Base-by-base conservation (phyloP, 2,888 invertebrate genomes). In the Hydrotaea cyrtoneurina region DNA sequence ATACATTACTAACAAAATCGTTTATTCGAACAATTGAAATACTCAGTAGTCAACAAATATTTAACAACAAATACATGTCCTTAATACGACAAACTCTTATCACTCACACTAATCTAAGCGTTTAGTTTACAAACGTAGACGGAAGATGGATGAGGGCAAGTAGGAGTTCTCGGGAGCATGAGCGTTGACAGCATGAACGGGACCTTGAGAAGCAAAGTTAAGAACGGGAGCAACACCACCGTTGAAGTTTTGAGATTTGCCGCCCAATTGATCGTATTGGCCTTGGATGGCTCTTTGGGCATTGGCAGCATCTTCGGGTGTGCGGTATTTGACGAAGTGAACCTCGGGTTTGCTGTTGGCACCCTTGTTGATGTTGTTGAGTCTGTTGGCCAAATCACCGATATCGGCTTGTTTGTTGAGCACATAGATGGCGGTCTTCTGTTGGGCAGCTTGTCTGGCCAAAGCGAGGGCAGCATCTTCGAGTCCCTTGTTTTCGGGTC, bases 291-390 rank as follows among this genome's bases (percentile, higher is more conserved):
- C 86, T 0, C 86, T 87, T 87, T 91, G 91, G 4, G 91, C 91
- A 39, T 90, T 89, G 83, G 86, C 87, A 78, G 91, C 92, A 86
- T 92, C 92, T 86, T 91, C 89, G 0, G 89, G 86, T 1, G 91
- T 92, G 53, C 90, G 90, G 87, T 92, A 92, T 86, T 92, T 92
- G 80, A 92, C 89, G 83, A 92, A 92, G 80, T 90, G 90, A 11
- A 92, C 92, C 85, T 92, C 92, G 73, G 92, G 92, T 80, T 66
- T 76, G n/a, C 43, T 57, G 43, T 80, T 83, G 23, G 5, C 55
- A 17, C 73, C 55, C 0, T 21, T 78, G 19, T 23, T 59, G 36
- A 69, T 82, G 55, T 88, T 83, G 50, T 90, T 88, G 76, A 91
- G 78, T 31, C 89, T 90, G 83, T 79, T 87, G 86, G 90, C 89